Base-by-base conservation (phyloP, 1,140 invertebrate genomes). In the Panagrolaimus sp. region DNA sequence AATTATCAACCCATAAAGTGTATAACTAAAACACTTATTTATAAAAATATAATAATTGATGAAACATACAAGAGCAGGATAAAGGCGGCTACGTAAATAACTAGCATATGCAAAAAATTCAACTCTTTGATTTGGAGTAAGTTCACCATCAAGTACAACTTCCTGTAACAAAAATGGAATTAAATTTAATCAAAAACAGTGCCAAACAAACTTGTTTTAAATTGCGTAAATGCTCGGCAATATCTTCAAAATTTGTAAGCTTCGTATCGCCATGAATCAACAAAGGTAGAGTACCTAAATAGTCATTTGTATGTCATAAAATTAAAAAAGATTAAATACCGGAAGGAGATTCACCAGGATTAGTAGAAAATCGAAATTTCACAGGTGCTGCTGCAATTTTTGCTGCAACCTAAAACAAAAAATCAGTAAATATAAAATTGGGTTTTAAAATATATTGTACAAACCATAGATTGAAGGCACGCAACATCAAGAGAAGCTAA, bases 1-100 rank as follows among this genome's bases (percentile, higher is more conserved):
- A 55, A 26, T 82, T 72, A 52, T 82, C 80, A 5, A 73, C 52
- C 80, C 80, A 82, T 10, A 83, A 52, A 17, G 71, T 65, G 38
- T 83, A 73, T 10, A 74, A 58, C 80, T 81, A 63, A 71, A 79
- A 68, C 55, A 43, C 9, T 44, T 62, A n/a, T 14, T 43, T 32
- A 45, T 24, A 63, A 66, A 73, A 12, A 15, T 26, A 28, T 21
- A 1, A 24, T 21, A 76, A 28, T 48, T 67, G 9, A 21, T 14
- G 0, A 44, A 71, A 46, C 72, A 63, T 45, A 76, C 74, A 64
- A 76, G 46, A 32, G 76, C 76, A 12, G 76, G 76, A 32, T 71
- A 67, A 24, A 77, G 63, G 26, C 69, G 65, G 4, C 71, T 66
- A 43, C 55, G 26, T 1, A 77, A 44, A 32, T 73, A 63, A 26